phyloP scores from a whole-genome alignment of 1,140 invertebrate genomes.

The Caenorhabditis latens region DNA sequence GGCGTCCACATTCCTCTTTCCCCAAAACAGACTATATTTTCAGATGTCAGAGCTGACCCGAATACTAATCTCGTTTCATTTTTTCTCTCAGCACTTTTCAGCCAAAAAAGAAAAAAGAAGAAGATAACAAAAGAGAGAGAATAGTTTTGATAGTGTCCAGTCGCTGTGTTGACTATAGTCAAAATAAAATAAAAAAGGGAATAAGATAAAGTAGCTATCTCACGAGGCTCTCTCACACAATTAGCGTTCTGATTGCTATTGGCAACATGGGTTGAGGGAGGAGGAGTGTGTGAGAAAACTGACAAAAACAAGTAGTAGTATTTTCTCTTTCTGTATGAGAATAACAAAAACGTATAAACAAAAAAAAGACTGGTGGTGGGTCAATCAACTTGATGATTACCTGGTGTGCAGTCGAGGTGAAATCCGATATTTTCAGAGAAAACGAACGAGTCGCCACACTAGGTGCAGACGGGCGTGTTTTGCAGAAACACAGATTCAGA shows the following conservation, averaged over 20 bases:
- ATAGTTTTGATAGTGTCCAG: background rate
- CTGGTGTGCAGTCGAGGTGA: slow-evolving; percentile 49
- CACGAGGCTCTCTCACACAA: slow-evolving; percentile 9
- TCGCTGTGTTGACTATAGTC: background rate
- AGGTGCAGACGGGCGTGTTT: background rate
- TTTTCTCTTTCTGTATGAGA: background rate
- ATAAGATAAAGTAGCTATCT: background rate
- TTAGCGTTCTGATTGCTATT: slow-evolving; percentile 32
- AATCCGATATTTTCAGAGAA: slow-evolving; percentile 36
- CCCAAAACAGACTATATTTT: slow-evolving; percentile 15
- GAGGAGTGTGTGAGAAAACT: background rate
- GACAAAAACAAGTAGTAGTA: slow-evolving; percentile 37
- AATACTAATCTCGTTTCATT: slow-evolving; percentile 45
- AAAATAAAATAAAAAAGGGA: background rate
- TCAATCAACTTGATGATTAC: slow-evolving; percentile 53
- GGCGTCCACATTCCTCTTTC: background rate
- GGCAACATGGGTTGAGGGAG: slow-evolving; percentile 3
- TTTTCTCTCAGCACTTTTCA: slow-evolving; percentile 16
- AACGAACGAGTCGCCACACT: background rate
- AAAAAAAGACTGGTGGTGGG: background rate
- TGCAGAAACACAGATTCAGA: too few relatives aligned
- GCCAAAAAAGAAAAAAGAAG: background rate
- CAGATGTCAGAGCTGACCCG: slow-evolving; percentile 16
- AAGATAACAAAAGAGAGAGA: background rate
- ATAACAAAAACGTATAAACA: slow-evolving; percentile 13